Evolutionary conservation across 2,888 invertebrate species (phyloP).

Genomic region (Eilema sororculum): DNA sequence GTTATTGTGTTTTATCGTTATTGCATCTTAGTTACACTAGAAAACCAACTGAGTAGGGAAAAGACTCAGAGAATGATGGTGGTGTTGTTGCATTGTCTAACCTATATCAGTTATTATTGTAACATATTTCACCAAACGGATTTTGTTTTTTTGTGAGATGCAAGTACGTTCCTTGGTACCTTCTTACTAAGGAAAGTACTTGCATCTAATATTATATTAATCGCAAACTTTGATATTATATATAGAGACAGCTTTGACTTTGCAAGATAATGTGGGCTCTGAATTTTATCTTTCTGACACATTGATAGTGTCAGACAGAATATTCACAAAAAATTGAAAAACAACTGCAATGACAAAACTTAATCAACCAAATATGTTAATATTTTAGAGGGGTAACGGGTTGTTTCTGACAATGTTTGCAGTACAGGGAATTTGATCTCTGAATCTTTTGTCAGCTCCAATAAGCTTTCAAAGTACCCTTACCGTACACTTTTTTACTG

Average conservation of each 20-base stretch:
- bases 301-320: background rate
- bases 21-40: too few relatives aligned
- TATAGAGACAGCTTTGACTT: too few relatives aligned
- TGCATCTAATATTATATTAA: background rate
- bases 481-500: slow-evolving; percentile 26
- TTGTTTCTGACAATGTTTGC: slow-evolving; percentile 29
- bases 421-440: slow-evolving; percentile 38
- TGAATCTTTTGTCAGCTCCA: slow-evolving; percentile 47
- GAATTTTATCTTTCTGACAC: background rate
- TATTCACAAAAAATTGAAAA: slow-evolving; percentile 14
- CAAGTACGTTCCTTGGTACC: too few relatives aligned
- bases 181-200: background rate
- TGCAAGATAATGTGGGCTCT: too few relatives aligned
- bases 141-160: background rate
- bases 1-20: background rate
- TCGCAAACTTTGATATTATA: background rate
- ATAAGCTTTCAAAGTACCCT: slow-evolving; percentile 50
- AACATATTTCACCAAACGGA: background rate
- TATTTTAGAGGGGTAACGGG: slow-evolving; percentile 41
- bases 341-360: slow-evolving; percentile 27
- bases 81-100: background rate
- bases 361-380: slow-evolving; percentile 37
- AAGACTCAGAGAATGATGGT: too few relatives aligned
- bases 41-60: too few relatives aligned
- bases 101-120: background rate